These are phyloP conservation scores for Muntiacus reevesi DNA, from an alignment of 2,113 vertebrate genomes.

Conservation along the genomic window DNA sequence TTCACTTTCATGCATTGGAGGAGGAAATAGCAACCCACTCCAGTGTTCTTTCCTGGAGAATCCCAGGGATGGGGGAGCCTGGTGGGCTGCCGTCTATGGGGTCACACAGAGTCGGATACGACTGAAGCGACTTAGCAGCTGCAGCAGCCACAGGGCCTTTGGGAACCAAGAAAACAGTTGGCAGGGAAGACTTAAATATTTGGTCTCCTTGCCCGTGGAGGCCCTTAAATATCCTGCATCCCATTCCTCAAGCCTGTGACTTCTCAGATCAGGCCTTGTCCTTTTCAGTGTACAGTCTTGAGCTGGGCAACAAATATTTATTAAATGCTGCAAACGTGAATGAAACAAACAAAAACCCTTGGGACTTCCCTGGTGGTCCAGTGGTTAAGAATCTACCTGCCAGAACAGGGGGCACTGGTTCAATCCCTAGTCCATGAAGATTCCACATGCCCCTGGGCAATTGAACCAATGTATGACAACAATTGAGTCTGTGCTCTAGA, in stretches of 20 bases:
- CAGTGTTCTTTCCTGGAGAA: too few species aligned
- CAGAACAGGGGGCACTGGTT: not conserved
- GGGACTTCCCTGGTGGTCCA: not conserved
- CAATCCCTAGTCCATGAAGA: not conserved
- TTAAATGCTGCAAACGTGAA: not conserved
- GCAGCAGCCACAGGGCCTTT: not conserved
- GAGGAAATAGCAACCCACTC: too few species aligned
- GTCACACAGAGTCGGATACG: too few species aligned
- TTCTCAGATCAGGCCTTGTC: not conserved
- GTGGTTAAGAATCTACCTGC: not conserved
- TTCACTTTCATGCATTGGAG: too few species aligned
- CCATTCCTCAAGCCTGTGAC: not conserved
- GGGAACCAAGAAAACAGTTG: not conserved
- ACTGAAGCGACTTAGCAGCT: too few species aligned
- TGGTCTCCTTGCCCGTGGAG: not conserved
- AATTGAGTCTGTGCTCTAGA: not conserved
- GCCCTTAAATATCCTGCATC: not conserved
- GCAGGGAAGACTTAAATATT: not conserved
- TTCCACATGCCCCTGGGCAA: not conserved
- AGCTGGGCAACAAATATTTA: not conserved
- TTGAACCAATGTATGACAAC: rapidly evolving
- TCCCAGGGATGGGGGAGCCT: too few species aligned
- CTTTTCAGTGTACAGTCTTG: not conserved
- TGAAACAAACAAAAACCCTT: not conserved
- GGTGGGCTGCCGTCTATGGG: too few species aligned